Evolutionary conservation across 1,140 invertebrate genomes (phyloP), one percentile per base, ranked within the genome.

Genomic region (Cydia pomonella): DNA sequence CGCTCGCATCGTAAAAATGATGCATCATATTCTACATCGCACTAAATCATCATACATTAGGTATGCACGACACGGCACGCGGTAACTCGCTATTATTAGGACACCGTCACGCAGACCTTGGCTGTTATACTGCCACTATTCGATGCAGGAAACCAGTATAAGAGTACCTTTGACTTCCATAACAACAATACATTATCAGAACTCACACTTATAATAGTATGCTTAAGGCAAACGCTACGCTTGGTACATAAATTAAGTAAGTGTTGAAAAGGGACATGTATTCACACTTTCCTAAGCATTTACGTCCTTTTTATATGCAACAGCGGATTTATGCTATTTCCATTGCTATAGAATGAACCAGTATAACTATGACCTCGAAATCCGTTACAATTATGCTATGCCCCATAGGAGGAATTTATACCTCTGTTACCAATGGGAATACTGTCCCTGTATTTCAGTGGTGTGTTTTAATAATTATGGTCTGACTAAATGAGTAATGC

Each of bases 41-140:
- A 69, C 64, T 69, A 69, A 69, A 69, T 69, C 29, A 33, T 18
- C 27, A 12, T 53, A n/a, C 72, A 73, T 73, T 41, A n/a, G n/a
- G n/a, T n/a, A 53, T 50, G 41, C 47, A 73, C 13, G 41, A 25
- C 44, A 73, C 21, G 72, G 72, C 72, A 53, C 41, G 72, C 64
- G 64, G 64, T 38, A 33, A 69, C 64, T 69, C 29, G 64, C 64
- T 69, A 69, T 69, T 69, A 69, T 69, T 69, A 69, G 64, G 64
- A 33, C 27, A 69, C n/a, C 64, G 64, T 38, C 64, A 69, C 64
- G 27, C 64, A 33, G 53, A 59, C 53, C 53, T 59, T 59, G 53
- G 53, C 21, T 59, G n/a, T 59, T 21, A 59, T 12, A 59, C 18
- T 23, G 21, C 9, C 53, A 12, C 53, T 47, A 16, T 53, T 53